Percentiles rank a stretch among this genome's conserved stretches.
Conservation (phyloP, 2,113 vertebrate species). For the Bothrops jararaca region DNA sequence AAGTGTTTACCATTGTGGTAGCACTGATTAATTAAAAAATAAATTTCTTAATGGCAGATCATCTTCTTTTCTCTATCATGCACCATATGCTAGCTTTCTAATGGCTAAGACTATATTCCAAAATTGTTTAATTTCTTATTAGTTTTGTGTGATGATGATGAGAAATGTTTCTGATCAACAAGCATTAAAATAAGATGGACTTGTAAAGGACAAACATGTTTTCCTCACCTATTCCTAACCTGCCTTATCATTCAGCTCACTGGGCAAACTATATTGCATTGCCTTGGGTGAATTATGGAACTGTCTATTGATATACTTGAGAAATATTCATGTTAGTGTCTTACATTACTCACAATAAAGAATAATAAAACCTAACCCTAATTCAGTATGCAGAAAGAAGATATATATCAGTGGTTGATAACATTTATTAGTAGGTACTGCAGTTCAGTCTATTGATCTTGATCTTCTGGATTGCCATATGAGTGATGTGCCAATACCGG, state of each 20-base stretch:
- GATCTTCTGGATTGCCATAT: background rate
- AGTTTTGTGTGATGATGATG: background rate
- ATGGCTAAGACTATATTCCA: background rate
- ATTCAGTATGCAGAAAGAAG: background rate
- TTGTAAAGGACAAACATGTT: background rate
- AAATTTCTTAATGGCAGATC: background rate
- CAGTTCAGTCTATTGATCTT: background rate
- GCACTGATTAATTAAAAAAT: background rate
- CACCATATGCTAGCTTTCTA: background rate
- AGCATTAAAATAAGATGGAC: background rate
- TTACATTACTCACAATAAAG: background rate
- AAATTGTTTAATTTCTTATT: background rate
- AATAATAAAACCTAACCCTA: background rate
- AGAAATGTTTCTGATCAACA: background rate
- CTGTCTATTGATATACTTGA: background rate
- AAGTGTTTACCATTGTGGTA: background rate
- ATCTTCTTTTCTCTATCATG: background rate
- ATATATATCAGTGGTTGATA: background rate
- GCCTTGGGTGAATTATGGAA: background rate
- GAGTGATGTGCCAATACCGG: background rate
- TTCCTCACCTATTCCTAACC: background rate
- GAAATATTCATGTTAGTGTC: background rate
- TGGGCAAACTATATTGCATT: background rate
- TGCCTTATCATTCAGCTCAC: background rate
- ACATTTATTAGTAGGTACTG: background rate